Conservation (phyloP, 2,797 vertebrate genomes). For the Lutra lutra region DNA sequence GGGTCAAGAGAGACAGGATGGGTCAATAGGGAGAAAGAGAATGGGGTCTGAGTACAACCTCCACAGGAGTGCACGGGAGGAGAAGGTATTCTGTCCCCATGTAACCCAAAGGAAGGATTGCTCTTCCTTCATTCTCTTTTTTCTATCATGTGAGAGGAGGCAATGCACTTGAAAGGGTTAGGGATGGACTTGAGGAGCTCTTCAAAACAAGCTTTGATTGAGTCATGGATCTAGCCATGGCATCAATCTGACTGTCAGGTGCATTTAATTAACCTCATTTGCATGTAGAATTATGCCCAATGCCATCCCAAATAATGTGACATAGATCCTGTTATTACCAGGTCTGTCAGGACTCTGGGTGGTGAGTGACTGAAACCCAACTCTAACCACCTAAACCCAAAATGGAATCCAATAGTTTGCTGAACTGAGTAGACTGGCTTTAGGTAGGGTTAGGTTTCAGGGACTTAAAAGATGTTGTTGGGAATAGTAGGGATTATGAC, state of each 20-base stretch:
- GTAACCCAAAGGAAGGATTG: not conserved
- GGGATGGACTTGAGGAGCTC: not conserved
- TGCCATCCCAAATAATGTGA: not conserved
- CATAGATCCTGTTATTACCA: not conserved
- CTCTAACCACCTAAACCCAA: not conserved
- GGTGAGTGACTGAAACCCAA: not conserved
- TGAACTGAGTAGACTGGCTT: not conserved
- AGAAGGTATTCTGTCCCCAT: not conserved
- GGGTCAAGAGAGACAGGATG: not conserved
- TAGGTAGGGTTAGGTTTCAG: not conserved
- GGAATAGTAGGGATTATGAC: not conserved
- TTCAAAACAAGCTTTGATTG: not conserved
- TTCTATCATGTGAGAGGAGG: not conserved
- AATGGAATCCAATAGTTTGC: not conserved
- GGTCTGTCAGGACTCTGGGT: not conserved
- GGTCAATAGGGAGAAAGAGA: not conserved
- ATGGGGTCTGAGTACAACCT: not conserved
- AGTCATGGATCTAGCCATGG: not conserved
- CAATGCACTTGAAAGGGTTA: not conserved
- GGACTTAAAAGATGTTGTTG: not conserved
- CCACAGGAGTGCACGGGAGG: not conserved
- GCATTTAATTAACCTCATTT: not conserved
- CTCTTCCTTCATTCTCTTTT: not conserved
- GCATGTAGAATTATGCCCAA: not conserved
- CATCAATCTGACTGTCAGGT: not conserved